Evolutionary conservation across 1,140 invertebrate genomes (phyloP), one percentile per base, ranked within the genome.

Genomic region (Aphaenogaster floridana): DNA sequence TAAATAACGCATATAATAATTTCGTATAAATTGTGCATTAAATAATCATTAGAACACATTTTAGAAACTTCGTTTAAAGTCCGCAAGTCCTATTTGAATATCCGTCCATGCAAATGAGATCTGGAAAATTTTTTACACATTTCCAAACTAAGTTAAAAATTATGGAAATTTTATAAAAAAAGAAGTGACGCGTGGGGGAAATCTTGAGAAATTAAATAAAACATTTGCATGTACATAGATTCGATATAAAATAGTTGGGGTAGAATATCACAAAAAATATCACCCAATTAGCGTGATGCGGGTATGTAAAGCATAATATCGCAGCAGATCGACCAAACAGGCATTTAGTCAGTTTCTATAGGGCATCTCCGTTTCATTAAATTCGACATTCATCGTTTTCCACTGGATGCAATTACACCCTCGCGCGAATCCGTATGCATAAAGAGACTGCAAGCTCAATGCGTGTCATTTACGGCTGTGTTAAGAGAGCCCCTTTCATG

Each of bases 321-420:
- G 50, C 45, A 50, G 45, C 13, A 79, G 36, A 79, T n/a, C 9
- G 34, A 4, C 9, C 8, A 11, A 57, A 0, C 7, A 15, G 15
- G 2, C 21, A 69, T 69, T 79, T 64, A 61, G 61, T 48, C 61
- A 50, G 39, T 45, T 45, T 21, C 21, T 15, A 57, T 57, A 57
- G 11, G 2, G 21, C 21, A 64, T 50, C 9, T 52, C n/a, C 36
- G 15, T 69, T 15, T 50, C n/a, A 42, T 80, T 80, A 68, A 68
- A 80, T 80, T 68, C 11, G 48, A 28, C 78, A 57, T 68, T 68
- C 78, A 80, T 80, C n/a, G 63, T 48, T 54, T 80, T 80, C 42
- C 78, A 42, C 13, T 36, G 8, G 21, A 69, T 45, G 36, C 8
- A 69, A 81, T 69, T 54, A 34, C 78, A 54, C n/a, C 17, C 36